These are phyloP conservation scores for Psittacus erithacus DNA, from an alignment of 2,113 vertebrate genomes.

Conservation along the genomic window DNA sequence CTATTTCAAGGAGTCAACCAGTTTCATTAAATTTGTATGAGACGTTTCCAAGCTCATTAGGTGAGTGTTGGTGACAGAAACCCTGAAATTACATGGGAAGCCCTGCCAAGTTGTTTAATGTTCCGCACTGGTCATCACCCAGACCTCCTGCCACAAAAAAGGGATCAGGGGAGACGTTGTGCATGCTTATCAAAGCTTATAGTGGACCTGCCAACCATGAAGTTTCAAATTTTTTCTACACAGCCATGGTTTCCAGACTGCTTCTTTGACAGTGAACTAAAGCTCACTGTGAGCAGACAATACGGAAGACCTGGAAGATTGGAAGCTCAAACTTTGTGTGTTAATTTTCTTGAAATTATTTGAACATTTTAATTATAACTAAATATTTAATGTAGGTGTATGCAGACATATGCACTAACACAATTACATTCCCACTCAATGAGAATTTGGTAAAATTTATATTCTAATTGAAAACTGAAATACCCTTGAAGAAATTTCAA, in stretches of 20 bases:
- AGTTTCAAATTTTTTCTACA: not conserved
- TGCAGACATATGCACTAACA: not conserved
- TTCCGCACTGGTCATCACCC: not conserved
- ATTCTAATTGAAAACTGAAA: not conserved
- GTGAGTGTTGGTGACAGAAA: not conserved
- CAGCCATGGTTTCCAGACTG: not conserved
- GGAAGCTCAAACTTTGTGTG: not conserved
- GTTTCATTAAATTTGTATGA: not conserved
- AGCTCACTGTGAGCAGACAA: not conserved
- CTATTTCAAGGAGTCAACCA: not conserved
- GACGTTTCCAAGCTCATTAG: not conserved
- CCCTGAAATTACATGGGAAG: not conserved
- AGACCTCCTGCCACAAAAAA: not conserved
- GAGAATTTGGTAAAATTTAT: not conserved
- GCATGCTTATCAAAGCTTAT: not conserved
- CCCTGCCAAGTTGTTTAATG: not conserved
- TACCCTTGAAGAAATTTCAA: not conserved
- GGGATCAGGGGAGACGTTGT: not conserved
- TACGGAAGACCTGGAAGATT: not conserved
- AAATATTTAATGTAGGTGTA: not conserved
- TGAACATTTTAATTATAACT: not conserved
- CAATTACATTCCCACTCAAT: not conserved
- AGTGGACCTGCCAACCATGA: not conserved
- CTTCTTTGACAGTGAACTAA: not conserved
- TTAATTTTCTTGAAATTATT: not conserved